phyloP scores from a whole-genome alignment of 2,888 invertebrate genomes.

The Acanthococcus lagerstroemiae region DNA sequence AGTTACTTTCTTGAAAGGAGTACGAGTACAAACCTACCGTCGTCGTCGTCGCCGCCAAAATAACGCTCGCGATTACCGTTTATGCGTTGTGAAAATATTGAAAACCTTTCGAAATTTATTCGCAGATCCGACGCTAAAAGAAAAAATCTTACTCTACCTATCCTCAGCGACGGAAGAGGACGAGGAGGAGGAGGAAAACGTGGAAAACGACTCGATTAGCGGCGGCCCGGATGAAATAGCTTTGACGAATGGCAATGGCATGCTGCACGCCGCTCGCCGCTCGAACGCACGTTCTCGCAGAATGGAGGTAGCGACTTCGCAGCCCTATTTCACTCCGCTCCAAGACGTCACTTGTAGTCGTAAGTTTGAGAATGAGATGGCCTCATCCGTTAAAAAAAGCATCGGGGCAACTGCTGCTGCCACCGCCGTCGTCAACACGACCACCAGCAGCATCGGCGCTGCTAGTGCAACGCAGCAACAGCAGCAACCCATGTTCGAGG shows the following conservation, averaged over 20 bases:
- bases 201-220: background rate
- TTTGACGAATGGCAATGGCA: background rate
- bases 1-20: too few relatives aligned
- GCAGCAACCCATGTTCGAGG: conserved; percentile 60
- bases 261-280: background rate
- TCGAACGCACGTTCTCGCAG: too few relatives aligned
- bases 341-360: conserved; percentile 16
- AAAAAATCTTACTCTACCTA: conserved; percentile 43
- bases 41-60: too few relatives aligned
- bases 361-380: conserved; percentile 8
- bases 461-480: background rate
- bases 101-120: too few relatives aligned
- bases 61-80: too few relatives aligned
- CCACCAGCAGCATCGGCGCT: background rate
- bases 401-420: background rate
- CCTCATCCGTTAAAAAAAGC: background rate
- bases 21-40: too few relatives aligned
- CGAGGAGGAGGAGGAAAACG: conserved; percentile 1
- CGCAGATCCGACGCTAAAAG: conserved; percentile 79
- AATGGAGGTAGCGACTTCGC: background rate
- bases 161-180: conserved; percentile 38
- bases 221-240: conserved; percentile 5
- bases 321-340: conserved; percentile 22
- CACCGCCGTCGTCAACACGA: background rate
- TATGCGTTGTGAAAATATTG: too few relatives aligned